These are phyloP conservation scores for Brachymystax lenok DNA, from an alignment of 2,797 vertebrate genomes.

Conservation along the genomic window DNA sequence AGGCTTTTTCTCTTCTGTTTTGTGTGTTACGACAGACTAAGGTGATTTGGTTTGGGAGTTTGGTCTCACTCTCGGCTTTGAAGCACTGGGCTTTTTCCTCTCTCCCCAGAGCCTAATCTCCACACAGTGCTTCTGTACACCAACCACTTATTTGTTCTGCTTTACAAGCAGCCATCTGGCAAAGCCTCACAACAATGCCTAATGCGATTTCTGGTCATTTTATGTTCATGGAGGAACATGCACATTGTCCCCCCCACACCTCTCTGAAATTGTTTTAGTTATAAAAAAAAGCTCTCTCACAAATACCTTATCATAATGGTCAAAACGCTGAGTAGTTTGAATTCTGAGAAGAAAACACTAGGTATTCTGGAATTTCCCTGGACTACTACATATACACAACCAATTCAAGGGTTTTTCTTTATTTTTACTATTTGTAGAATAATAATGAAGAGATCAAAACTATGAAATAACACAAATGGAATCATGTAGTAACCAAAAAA, in stretches of 20 bases:
- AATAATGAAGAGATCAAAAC: no score
- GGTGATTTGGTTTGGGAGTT: constrained; percentile 50
- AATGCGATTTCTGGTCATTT: constrained; percentile 55
- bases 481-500: no score
- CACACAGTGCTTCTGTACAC: constrained; percentile 39
- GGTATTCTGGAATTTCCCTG: neutral
- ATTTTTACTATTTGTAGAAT: no score
- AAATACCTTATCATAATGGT: no score
- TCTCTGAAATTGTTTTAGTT: neutral
- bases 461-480: no score
- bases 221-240: constrained; percentile 48
- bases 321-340: neutral
- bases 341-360: neutral
- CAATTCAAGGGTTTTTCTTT: no score
- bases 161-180: constrained; percentile 51
- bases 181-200: constrained; percentile 60
- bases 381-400: neutral
- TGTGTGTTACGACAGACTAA: constrained; percentile 30
- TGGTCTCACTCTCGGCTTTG: constrained; percentile 43
- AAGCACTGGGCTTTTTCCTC: constrained; percentile 16
- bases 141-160: constrained; percentile 42
- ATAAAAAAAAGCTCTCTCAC: neutral
- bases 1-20: constrained; percentile 42
- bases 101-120: constrained; percentile 45
- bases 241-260: neutral